phyloP scores from a whole-genome alignment of 2,797 vertebrate species.

The Geotrypetes seraphini region DNA sequence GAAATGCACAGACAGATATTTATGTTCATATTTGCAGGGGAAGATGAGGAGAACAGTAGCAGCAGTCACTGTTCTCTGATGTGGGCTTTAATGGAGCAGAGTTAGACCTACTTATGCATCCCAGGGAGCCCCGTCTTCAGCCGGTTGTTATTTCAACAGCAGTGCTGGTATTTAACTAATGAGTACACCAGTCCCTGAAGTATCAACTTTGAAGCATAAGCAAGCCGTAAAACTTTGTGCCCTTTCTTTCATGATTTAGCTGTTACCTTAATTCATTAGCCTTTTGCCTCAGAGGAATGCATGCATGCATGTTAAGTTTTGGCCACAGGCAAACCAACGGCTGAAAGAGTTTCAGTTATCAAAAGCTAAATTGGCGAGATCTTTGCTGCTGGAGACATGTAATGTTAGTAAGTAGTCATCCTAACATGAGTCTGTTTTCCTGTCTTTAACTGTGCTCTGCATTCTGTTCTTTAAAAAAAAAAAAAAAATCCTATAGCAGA shows the following conservation, averaged over 20 bases:
- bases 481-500: too few species aligned
- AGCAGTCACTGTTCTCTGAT: too few species aligned
- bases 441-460: too few species aligned
- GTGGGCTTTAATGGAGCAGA: too few species aligned
- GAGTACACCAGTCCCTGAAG: constrained; percentile 12
- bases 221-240: constrained; percentile 16
- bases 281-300: constrained; percentile 20
- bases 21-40: too few species aligned
- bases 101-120: constrained; percentile 1
- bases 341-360: constrained; percentile 18
- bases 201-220: constrained; percentile 15
- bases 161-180: constrained; percentile 8
- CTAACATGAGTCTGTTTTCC: too few species aligned
- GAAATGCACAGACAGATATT: too few species aligned
- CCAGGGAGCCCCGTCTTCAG: not conserved
- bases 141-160: constrained; percentile 4
- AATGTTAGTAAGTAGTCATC: too few species aligned
- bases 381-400: too few species aligned
- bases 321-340: constrained; percentile 5
- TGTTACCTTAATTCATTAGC: constrained; percentile 37
- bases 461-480: too few species aligned
- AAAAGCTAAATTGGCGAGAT: too few species aligned
- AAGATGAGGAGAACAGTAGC: too few species aligned
- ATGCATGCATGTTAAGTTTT: not conserved
- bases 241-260: constrained; percentile 17